phyloP scores from a whole-genome alignment of 2,113 vertebrate species.

The Melospiza georgiana region DNA sequence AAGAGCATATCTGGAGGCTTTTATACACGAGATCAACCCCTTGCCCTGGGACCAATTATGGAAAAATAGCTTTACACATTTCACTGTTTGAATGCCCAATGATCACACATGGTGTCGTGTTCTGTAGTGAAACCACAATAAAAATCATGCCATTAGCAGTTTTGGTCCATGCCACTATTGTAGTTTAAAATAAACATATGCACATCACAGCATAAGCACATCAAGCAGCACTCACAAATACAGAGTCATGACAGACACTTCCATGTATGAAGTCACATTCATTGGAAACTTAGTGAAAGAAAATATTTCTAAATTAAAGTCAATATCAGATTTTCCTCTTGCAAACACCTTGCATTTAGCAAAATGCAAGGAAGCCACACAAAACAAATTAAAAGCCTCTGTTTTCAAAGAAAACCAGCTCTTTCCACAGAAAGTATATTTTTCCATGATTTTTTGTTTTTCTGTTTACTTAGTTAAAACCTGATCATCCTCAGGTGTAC shows the following conservation, averaged over 20 bases:
- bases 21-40: slow-evolving; percentile 69
- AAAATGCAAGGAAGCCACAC: not conserved
- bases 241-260: not conserved
- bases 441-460: fast-evolving
- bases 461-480: not conserved
- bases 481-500: not conserved
- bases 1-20: slow-evolving; percentile 68
- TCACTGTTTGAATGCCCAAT: slow-evolving; percentile 65
- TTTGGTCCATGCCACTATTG: slow-evolving; percentile 3
- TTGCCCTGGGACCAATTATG: slow-evolving; percentile 79
- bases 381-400: not conserved
- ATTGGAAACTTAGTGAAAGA: not conserved
- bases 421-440: not conserved
- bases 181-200: slow-evolving; percentile 6
- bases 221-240: not conserved
- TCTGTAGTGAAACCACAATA: slow-evolving; percentile 59
- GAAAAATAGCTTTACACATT: slow-evolving; percentile 70
- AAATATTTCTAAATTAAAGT: not conserved
- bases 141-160: slow-evolving; percentile 48
- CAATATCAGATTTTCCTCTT: not conserved
- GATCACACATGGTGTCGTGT: slow-evolving; percentile 66
- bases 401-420: not conserved
- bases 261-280: not conserved
- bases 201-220: not conserved
- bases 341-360: not conserved